Percentiles rank a stretch among this genome's conserved stretches.
Conservation (phyloP, 2,888 invertebrate species). For the Drosophila lutescens region DNA sequence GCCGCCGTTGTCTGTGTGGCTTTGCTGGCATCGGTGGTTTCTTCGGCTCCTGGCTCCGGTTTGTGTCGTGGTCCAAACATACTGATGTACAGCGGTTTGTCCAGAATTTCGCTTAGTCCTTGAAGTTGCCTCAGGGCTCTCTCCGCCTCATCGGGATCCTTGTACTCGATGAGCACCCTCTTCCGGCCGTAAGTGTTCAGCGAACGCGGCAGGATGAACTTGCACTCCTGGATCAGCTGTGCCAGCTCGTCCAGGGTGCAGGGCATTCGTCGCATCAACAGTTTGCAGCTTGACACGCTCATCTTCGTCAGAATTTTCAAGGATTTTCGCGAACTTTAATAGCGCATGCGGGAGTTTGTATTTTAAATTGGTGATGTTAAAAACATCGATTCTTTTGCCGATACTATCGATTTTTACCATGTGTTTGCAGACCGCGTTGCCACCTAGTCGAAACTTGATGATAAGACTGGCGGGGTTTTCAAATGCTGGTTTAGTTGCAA, state of each 20-base stretch:
- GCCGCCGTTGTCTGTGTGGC: conserved; percentile 48
- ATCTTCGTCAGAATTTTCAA: conserved; percentile 8
- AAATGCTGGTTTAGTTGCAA: background rate
- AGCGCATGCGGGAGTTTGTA: background rate
- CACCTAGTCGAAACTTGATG: background rate
- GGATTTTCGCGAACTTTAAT: conserved; percentile 1
- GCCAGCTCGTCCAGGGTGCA: conserved; percentile 64
- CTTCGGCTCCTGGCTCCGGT: background rate
- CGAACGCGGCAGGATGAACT: conserved; percentile 59
- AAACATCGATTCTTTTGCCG: too few relatives aligned
- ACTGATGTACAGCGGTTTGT: conserved; percentile 60
- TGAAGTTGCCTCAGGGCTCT: conserved; percentile 63
- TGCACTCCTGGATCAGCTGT: conserved; percentile 55
- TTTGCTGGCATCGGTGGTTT: conserved; percentile 39
- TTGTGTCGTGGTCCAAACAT: conserved; percentile 47
- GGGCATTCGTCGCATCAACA: conserved; percentile 78
- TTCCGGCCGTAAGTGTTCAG: conserved; percentile 59
- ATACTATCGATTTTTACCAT: too few relatives aligned
- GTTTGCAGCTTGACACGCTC: conserved; percentile 48
- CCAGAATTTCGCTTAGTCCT: conserved; percentile 46
- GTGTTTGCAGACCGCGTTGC: conserved; percentile 1
- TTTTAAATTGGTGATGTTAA: too few relatives aligned
- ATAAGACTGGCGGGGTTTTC: conserved; percentile 19
- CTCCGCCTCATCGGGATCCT: conserved; percentile 48
- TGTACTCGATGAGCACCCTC: conserved; percentile 57